phyloP scores from a whole-genome alignment of 2,113 vertebrate genomes.

The Gymnorhina tibicen region DNA sequence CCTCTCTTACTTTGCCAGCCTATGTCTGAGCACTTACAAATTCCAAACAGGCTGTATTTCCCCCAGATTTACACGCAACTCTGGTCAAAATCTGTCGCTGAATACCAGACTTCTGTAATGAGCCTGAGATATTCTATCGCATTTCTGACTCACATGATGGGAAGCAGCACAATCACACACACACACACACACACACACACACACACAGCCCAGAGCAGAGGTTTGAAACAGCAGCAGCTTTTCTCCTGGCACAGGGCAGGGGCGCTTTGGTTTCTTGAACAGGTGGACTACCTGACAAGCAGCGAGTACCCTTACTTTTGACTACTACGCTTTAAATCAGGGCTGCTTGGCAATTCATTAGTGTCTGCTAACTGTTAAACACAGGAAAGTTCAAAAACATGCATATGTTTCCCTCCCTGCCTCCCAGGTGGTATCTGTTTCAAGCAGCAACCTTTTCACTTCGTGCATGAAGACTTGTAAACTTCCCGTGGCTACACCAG shows the following conservation, averaged over 20 bases:
- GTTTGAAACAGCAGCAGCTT: constrained; percentile 67
- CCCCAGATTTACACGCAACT: background rate
- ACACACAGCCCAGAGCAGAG: background rate
- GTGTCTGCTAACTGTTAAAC: constrained; percentile 74
- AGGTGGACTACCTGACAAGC: constrained; percentile 73
- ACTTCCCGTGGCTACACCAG: constrained; percentile 65
- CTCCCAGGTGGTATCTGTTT: constrained; percentile 76
- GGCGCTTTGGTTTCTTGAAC: constrained; percentile 57
- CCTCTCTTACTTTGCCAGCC: background rate
- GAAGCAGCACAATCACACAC: background rate
- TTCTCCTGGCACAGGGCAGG: constrained; percentile 63
- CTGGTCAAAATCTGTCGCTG: background rate
- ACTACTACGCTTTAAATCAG: constrained; percentile 62
- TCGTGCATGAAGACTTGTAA: constrained; percentile 65
- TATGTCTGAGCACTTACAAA: background rate
- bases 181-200: background rate
- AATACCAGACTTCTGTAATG: background rate
- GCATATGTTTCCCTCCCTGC: constrained; percentile 70
- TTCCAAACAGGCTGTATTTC: background rate
- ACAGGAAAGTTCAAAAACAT: constrained; percentile 73
- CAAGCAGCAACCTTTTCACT: constrained; percentile 75
- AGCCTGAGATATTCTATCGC: background rate
- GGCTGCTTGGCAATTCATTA: constrained; percentile 74
- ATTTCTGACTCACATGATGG: background rate
- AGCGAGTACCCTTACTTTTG: constrained; percentile 65